Conservation (phyloP, 2,797 vertebrate species). For the Hafferia zeledoni region DNA sequence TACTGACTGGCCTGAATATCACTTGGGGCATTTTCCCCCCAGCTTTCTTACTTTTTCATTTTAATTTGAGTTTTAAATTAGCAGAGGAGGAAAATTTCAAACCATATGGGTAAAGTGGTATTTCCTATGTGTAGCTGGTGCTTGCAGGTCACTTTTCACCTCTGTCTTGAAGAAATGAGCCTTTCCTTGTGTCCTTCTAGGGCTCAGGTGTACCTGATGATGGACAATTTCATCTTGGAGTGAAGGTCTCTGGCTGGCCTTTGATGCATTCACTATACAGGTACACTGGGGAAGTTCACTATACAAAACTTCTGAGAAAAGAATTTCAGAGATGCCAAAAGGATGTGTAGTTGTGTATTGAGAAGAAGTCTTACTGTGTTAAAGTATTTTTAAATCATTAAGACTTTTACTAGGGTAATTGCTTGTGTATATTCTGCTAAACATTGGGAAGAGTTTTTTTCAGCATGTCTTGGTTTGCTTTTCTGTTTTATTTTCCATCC, state of each 20-base stretch:
- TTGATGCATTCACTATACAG: not conserved
- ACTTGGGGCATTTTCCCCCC: not conserved
- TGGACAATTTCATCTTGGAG: not conserved
- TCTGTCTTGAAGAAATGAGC: not conserved
- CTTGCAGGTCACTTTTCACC: not conserved
- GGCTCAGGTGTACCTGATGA: not conserved
- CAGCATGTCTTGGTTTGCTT: not conserved
- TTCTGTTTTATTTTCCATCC: not conserved
- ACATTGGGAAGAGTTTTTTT: not conserved
- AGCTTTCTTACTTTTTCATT: not conserved
- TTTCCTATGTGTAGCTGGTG: not conserved
- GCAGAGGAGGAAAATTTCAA: not conserved
- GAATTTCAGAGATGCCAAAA: not conserved
- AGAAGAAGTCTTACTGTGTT: not conserved
- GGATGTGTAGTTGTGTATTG: not conserved
- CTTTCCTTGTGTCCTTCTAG: not conserved
- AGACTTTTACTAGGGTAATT: not conserved
- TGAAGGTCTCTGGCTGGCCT: not conserved
- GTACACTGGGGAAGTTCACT: not conserved
- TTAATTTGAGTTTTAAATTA: not conserved
- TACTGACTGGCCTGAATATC: not conserved
- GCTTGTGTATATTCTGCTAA: not conserved
- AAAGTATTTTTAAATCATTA: not conserved
- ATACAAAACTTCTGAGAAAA: not conserved
- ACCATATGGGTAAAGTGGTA: not conserved